Evolutionary conservation across 1,140 invertebrate species (phyloP).

Genomic region (Cephus cinctus): DNA sequence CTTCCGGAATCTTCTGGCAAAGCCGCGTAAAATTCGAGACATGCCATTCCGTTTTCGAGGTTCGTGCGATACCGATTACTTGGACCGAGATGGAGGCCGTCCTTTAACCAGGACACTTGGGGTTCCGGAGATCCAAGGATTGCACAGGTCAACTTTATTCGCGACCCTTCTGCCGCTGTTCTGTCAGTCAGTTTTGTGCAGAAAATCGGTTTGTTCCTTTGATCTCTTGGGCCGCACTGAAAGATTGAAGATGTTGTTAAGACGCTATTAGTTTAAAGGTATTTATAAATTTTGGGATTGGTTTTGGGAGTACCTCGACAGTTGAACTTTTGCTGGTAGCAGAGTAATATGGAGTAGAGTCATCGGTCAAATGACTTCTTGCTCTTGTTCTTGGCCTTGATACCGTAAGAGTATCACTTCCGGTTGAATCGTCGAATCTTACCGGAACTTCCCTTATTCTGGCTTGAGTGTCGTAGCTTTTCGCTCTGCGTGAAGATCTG

Average conservation of each 20-base stretch:
- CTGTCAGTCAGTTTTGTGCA: constrained; percentile 78
- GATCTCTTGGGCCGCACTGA: constrained; percentile 31
- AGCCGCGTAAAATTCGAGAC: constrained; percentile 71
- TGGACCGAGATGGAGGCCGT: constrained; percentile 60
- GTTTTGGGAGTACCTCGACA: no score
- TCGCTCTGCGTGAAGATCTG: constrained; percentile 10
- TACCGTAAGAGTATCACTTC: not conserved
- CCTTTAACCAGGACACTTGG: constrained; percentile 79
- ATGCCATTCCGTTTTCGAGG: constrained; percentile 68
- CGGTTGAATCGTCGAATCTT: not conserved
- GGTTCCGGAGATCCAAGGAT: constrained; percentile 81
- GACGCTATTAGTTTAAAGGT: no score
- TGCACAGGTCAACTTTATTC: constrained; percentile 80
- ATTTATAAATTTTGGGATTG: no score
- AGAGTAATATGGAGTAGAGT: not conserved
- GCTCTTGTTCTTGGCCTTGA: not conserved
- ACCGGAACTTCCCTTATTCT: no score
- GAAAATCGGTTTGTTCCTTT: constrained; percentile 73
- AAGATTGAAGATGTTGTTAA: no score
- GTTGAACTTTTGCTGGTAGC: not conserved
- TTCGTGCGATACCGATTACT: constrained; percentile 60
- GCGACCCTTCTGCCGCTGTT: constrained; percentile 69
- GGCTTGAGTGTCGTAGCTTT: constrained; percentile 7
- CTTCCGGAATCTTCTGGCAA: constrained; percentile 67
- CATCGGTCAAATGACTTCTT: not conserved